Conservation (phyloP, 2,113 vertebrate species). For the Ochotona curzoniae region DNA sequence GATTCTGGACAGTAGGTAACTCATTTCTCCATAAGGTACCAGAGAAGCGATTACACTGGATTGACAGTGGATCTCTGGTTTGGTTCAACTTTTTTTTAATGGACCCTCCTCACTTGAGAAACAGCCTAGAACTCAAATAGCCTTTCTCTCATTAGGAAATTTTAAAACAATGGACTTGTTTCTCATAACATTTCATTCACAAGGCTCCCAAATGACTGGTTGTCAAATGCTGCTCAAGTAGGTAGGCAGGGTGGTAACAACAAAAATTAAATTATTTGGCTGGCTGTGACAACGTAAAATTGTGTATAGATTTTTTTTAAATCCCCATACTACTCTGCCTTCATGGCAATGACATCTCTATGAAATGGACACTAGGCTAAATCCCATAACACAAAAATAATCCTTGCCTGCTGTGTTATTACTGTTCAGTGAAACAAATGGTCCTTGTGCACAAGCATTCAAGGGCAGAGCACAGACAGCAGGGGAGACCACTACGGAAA, state of each 20-base stretch:
- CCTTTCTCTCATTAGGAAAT: background rate
- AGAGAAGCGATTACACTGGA: background rate
- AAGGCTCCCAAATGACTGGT: background rate
- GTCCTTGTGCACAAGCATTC: background rate
- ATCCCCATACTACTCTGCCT: background rate
- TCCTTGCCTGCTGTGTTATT: background rate
- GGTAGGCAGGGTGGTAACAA: background rate
- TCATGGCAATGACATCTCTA: background rate
- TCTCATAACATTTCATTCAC: background rate
- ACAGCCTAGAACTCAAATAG: background rate
- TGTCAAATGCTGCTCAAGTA: background rate
- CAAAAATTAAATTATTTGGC: background rate
- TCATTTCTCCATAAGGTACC: background rate
- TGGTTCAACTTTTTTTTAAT: background rate
- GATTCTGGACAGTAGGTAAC: background rate
- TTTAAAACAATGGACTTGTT: background rate
- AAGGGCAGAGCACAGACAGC: background rate
- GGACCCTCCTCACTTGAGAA: background rate
- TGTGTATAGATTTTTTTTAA: background rate
- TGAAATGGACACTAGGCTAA: background rate
- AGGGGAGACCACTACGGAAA: background rate
- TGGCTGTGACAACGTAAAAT: background rate
- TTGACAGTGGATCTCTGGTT: background rate
- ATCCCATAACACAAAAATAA: background rate
- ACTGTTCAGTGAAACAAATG: background rate